A percentile compares a stretch with the other conserved stretches of the same genome.
Conservation (phyloP, 1,140 invertebrate species). For the Drosophila gunungcola region DNA sequence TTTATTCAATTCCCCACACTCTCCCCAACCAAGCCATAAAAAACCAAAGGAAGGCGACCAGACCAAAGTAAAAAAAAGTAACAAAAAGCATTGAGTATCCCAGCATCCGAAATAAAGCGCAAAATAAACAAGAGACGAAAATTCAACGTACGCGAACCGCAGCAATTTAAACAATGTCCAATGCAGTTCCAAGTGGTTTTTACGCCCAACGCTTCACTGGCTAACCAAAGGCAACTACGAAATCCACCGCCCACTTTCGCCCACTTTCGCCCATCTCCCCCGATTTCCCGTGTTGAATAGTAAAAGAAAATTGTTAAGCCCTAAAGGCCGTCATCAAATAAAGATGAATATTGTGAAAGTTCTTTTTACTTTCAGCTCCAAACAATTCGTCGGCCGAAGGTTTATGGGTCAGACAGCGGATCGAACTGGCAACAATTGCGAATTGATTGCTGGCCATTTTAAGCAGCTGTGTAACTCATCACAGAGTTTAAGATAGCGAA, state of each 20-base stretch:
- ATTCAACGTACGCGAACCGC: conserved; percentile 78
- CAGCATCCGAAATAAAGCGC: conserved; percentile 64
- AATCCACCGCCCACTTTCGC: conserved; percentile 11
- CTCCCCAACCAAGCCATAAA: conserved; percentile 55
- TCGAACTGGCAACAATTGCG: conserved; percentile 34
- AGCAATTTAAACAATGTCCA: conserved; percentile 82
- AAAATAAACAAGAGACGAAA: conserved; percentile 75
- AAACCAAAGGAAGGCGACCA: conserved; percentile 27
- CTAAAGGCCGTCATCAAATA: conserved; percentile 70
- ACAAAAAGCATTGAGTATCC: conserved; percentile 19
- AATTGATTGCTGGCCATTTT: conserved; percentile 29
- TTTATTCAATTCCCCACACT: conserved; percentile 63
- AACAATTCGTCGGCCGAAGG: conserved; percentile 35
- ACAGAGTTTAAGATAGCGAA: not conserved
- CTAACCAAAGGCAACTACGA: conserved; percentile 28
- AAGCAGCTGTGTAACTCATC: conserved; percentile 21
- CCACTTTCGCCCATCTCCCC: conserved; percentile 14
- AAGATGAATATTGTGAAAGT: conserved; percentile 71
- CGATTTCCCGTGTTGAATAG: conserved; percentile 38
- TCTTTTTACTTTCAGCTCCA: conserved; percentile 42
- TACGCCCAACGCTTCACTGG: conserved; percentile 57
- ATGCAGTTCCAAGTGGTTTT: conserved; percentile 78
- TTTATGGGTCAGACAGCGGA: conserved; percentile 41
- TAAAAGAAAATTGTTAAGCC: conserved; percentile 60
- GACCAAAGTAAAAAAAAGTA: conserved; percentile 25